phyloP scores from a whole-genome alignment of 2,113 vertebrate genomes.

The Scytalopus superciliaris region DNA sequence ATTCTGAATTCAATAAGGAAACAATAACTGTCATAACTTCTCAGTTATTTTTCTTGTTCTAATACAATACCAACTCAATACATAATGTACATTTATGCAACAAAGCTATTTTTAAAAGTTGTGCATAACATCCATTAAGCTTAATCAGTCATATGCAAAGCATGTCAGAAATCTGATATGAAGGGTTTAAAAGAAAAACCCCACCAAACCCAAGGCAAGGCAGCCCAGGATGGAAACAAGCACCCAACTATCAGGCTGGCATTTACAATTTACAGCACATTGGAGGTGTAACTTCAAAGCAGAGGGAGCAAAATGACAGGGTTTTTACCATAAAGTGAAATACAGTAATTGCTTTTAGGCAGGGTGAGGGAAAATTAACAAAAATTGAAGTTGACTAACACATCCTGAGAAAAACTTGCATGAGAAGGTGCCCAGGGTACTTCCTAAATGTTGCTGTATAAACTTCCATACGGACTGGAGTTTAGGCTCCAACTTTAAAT shows the following conservation, averaged over 20 bases:
- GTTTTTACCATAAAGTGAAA: not conserved
- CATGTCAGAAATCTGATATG: constrained; percentile 17
- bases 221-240: not conserved
- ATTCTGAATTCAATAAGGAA: constrained; percentile 25
- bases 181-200: not conserved
- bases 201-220: not conserved
- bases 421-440: not conserved
- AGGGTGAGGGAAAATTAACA: constrained; percentile 46
- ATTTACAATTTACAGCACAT: not conserved
- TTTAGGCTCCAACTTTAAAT: not conserved
- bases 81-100: constrained; percentile 29
- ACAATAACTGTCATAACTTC: constrained; percentile 21
- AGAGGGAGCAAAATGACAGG: not conserved
- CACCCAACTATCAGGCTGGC: not conserved
- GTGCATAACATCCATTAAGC: not conserved
- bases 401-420: constrained; percentile 15
- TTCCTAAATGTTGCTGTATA: not conserved
- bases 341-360: constrained; percentile 19
- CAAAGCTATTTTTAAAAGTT: constrained; percentile 12
- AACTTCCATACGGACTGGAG: not conserved
- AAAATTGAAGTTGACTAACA: constrained; percentile 10
- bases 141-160: constrained; percentile 43
- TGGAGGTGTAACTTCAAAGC: constrained; percentile 2
- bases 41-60: constrained; percentile 5
- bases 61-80: constrained; percentile 48